These are phyloP conservation scores for Dendrolimus punctatus DNA, from an alignment of 1,140 invertebrate species.

Conservation along the genomic window DNA sequence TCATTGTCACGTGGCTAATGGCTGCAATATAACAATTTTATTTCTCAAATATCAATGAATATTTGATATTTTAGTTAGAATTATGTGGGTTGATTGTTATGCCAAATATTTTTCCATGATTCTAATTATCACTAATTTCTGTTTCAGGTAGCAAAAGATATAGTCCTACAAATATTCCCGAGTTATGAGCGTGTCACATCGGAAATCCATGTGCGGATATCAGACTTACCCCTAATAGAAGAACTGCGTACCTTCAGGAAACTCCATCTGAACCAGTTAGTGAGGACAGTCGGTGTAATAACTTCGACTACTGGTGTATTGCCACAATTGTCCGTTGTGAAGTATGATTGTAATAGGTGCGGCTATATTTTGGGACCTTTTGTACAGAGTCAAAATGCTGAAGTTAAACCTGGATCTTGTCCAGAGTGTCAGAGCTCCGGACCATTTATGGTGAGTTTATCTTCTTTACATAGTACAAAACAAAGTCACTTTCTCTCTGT, in stretches of 20 bases:
- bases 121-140: no score
- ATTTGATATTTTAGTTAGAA: no score
- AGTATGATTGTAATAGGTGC: conserved; percentile 98
- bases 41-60: no score
- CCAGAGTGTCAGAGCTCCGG: conserved; percentile 98
- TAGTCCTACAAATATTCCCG: conserved; percentile 95
- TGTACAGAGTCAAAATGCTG: conserved; percentile 92
- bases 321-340: conserved; percentile 95
- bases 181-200: conserved; percentile 95
- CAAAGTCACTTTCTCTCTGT: no score
- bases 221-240: conserved; percentile 95
- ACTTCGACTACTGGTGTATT: conserved; percentile 96
- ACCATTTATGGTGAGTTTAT: conserved; percentile 88
- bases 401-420: conserved; percentile 96
- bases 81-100: no score
- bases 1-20: no score
- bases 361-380: conserved; percentile 96
- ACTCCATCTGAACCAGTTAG: conserved; percentile 94
- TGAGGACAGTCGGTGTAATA: conserved; percentile 96
- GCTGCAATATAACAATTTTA: no score
- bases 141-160: conserved; percentile 81
- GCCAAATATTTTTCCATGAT: no score
- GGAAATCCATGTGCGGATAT: conserved; percentile 95
- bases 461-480: not conserved
- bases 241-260: conserved; percentile 96